Evolutionary conservation across 2,113 vertebrate genomes (phyloP), one percentile per base, ranked within the genome.

Genomic region (Lagopus muta): DNA sequence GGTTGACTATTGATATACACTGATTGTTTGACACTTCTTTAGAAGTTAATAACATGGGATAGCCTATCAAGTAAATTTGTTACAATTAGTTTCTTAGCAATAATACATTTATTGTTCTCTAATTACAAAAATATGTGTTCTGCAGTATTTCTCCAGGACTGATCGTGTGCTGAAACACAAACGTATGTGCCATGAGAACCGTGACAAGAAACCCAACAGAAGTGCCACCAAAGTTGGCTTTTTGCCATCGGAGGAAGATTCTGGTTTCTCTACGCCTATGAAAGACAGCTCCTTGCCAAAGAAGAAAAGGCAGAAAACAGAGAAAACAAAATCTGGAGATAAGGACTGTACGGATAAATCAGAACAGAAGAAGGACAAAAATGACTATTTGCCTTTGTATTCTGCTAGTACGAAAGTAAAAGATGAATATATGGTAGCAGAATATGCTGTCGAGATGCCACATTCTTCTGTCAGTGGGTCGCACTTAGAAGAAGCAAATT

Each of bases 131-230:
- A 74, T 40, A 70, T 78, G 77, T 92, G 42, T 94, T 92, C 64
- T 78, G 69, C 97, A 99, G 99, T 99, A 98, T 98, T 99, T 99
- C 97, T 99, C 99, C 95, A 99, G 99, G 98, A 99, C 99, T 20
- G 99, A 99, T 96, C 98, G 99, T 79, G 99, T 99, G 79, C 97
- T 99, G 97, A 99, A 99, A 97, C 99, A 99, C 97, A 99, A 99
- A 96, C 98, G 99, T 85, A 99, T 99, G 99, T 99, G 99, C 98
- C 99, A 99, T 92, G 99, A 99, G 97, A 99, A 99, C 97, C 98
- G 99, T 30, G 99, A 99, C 92, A 98, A 98, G 96, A 99, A 99
- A 94, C 96, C 97, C 14, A 98, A 98, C 94, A 99, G 99, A 97
- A 98, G 98, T 88, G 98, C 98, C 83, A 98, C 97, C 95, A 99